These are phyloP conservation scores for Zootermopsis nevadensis DNA, from an alignment of 2,888 invertebrate genomes.

Conservation along the genomic window DNA sequence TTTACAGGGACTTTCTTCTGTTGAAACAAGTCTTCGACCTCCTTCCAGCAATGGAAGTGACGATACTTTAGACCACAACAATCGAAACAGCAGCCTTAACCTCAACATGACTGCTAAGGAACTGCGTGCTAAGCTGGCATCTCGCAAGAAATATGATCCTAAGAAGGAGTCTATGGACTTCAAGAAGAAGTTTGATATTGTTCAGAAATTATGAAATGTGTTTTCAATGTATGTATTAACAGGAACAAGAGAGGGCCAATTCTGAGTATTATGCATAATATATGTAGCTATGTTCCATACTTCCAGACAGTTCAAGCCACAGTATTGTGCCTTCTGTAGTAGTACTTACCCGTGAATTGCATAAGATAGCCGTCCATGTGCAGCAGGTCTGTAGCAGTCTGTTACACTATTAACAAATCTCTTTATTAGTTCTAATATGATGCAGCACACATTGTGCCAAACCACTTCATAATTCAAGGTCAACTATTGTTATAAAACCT, in stretches of 20 bases:
- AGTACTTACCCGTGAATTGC: conserved; percentile 20
- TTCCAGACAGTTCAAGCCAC: not conserved
- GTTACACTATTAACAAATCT: not conserved
- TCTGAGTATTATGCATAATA: not conserved
- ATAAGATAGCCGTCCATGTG: conserved; percentile 34
- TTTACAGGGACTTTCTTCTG: not conserved
- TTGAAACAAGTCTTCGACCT: not conserved
- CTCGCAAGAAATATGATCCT: conserved; percentile 89
- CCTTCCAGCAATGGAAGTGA: conserved; percentile 38
- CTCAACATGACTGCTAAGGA: conserved; percentile 93
- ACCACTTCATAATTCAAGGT: not conserved
- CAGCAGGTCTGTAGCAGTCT: not conserved
- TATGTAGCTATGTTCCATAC: not conserved
- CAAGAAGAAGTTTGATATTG: conserved; percentile 93
- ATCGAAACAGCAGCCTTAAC: conserved; percentile 67
- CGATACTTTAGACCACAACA: conserved; percentile 43
- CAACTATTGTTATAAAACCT: not conserved
- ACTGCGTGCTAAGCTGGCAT: conserved; percentile 85
- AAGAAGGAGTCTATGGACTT: conserved; percentile 91
- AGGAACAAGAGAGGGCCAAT: not conserved
- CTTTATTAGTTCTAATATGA: not conserved
- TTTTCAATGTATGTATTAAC: conserved; percentile 1
- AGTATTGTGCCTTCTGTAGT: conserved; percentile 21
- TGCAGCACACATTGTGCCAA: conserved; percentile 23
- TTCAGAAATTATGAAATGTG: conserved; percentile 84